Conservation (phyloP, 92 coral and sea anemone genomes). For the Phenganax marumi region DNA sequence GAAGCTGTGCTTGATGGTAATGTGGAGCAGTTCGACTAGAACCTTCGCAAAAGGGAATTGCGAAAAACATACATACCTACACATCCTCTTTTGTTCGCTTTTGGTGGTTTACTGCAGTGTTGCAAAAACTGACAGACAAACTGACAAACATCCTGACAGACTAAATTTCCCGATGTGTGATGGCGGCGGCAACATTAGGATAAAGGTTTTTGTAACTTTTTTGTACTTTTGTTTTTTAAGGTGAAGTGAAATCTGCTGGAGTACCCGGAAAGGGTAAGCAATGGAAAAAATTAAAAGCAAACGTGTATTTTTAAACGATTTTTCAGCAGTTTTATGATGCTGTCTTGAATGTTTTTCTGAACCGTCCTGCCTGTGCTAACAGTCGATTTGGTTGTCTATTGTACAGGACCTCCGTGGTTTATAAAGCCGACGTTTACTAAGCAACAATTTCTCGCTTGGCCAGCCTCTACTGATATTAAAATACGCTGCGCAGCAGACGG, state of each 20-base stretch:
- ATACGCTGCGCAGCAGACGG: constrained; percentile 79
- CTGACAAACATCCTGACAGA: too few species aligned
- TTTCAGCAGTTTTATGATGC: too few species aligned
- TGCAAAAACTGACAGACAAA: too few species aligned
- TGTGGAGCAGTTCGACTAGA: too few species aligned
- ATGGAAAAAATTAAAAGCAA: not conserved
- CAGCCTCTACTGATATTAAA: constrained; percentile 73
- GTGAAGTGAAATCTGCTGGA: not conserved
- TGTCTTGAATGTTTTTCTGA: not conserved
- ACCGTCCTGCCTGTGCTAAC: not conserved
- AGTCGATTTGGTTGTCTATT: not conserved
- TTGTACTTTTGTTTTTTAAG: not conserved
- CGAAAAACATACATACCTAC: too few species aligned
- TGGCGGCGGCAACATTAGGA: not conserved
- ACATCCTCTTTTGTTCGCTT: too few species aligned
- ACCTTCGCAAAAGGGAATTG: too few species aligned
- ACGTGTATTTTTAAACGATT: not conserved
- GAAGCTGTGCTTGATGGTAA: too few species aligned
- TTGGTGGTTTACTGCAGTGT: too few species aligned
- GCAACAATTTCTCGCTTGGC: constrained; percentile 75
- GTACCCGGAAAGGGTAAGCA: constrained; percentile 23
- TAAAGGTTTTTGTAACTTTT: not conserved
- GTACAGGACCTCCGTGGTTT: constrained; percentile 30
- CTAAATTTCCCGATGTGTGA: not conserved
- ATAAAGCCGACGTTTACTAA: not conserved